These are phyloP conservation scores for Chaetophractus vellerosus DNA, from an alignment of 2,797 vertebrate genomes.

Conservation along the genomic window DNA sequence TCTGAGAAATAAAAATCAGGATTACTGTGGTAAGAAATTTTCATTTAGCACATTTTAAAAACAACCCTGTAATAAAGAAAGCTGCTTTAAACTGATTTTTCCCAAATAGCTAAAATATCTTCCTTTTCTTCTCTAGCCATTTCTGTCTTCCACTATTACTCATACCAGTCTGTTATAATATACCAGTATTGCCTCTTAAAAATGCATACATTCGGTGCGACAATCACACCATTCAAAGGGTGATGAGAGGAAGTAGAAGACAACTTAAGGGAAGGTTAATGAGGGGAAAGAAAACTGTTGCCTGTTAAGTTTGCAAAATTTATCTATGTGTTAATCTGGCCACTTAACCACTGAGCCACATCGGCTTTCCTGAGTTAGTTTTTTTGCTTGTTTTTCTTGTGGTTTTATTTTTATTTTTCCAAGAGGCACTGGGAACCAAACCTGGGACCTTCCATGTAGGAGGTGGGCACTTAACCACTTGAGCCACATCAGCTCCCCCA, in stretches of 20 bases:
- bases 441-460: too few species aligned
- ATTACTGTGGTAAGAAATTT: constrained; percentile 49
- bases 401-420: too few species aligned
- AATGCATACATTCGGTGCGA: neutral
- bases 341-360: too few species aligned
- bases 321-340: neutral
- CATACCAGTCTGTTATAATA: constrained; percentile 6
- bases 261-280: neutral
- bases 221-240: neutral
- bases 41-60: constrained; percentile 48
- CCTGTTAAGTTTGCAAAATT: neutral
- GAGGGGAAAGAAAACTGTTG: neutral
- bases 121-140: constrained; percentile 31
- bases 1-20: constrained; percentile 85
- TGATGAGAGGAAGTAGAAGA: neutral
- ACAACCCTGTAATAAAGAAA: constrained; percentile 23
- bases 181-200: constrained; percentile 20
- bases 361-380: too few species aligned
- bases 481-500: too few species aligned
- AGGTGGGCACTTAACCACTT: too few species aligned
- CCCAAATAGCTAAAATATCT: constrained; percentile 1
- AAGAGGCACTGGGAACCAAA: too few species aligned
- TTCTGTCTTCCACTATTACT: constrained; percentile 38
- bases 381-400: too few species aligned
- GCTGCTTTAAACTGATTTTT: constrained; percentile 1